A percentile compares a stretch with the other conserved stretches of the same genome.
Evolutionary conservation across 2,888 invertebrate species (phyloP).

Genomic region (Eupithecia subfuscata): DNA sequence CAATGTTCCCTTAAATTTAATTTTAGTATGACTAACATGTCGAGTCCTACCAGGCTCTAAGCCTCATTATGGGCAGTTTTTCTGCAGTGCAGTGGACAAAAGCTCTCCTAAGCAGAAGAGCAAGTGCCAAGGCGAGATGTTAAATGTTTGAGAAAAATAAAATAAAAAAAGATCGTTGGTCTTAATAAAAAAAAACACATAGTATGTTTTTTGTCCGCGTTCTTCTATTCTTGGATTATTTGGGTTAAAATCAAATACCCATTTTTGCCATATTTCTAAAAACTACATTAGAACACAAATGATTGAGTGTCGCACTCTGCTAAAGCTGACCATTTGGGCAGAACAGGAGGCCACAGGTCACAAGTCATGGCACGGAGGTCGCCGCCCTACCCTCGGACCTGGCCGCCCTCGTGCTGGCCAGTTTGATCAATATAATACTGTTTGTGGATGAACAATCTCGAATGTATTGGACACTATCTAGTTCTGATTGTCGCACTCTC

Average conservation of each 20-base stretch:
- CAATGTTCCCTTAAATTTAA: too few relatives aligned
- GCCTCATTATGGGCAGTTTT: too few relatives aligned
- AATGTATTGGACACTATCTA: background rate
- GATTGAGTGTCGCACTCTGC: background rate
- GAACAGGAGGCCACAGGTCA: conserved; percentile 43
- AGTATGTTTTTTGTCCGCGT: too few relatives aligned
- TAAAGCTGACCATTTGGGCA: conserved; percentile 29
- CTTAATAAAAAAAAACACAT: background rate
- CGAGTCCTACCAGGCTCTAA: too few relatives aligned
- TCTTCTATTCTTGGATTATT: too few relatives aligned
- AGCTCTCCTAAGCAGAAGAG: too few relatives aligned
- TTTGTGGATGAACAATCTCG: background rate
- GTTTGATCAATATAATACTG: conserved; percentile 42
- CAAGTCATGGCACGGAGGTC: conserved; percentile 42
- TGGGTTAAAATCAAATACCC: background rate
- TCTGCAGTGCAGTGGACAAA: too few relatives aligned
- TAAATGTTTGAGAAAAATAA: too few relatives aligned
- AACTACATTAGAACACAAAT: too few relatives aligned
- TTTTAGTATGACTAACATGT: too few relatives aligned
- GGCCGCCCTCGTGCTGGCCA: conserved; percentile 33
- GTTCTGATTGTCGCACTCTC: conserved; percentile 1
- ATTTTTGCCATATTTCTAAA: background rate
- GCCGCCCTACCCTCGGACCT: conserved; percentile 40
- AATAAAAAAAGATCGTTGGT: too few relatives aligned
- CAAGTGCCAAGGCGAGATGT: too few relatives aligned